Percentiles rank a stretch among this genome's conserved stretches.
phyloP scores from a whole-genome alignment of 2,888 invertebrate species.

The Agrotis segetum region DNA sequence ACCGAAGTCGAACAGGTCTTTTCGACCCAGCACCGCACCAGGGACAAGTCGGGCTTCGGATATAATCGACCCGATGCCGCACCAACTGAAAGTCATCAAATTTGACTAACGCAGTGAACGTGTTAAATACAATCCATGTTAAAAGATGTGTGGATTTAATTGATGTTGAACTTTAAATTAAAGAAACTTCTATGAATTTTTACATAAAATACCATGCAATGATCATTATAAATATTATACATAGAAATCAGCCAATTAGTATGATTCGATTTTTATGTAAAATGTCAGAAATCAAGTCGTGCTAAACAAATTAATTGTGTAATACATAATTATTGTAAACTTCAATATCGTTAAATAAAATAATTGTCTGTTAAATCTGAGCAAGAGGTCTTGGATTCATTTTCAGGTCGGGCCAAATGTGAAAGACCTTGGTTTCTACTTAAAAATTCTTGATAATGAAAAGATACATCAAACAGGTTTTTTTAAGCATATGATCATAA shows the following conservation, averaged over 20 bases:
- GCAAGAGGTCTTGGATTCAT: too few relatives aligned
- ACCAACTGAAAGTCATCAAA: too few relatives aligned
- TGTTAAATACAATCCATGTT: not conserved
- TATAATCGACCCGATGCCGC: too few relatives aligned
- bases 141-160: constrained; percentile 7
- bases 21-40: too few relatives aligned
- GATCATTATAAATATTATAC: not conserved
- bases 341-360: not conserved
- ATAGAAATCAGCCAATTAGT: not conserved
- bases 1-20: too few relatives aligned
- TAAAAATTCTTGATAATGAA: too few relatives aligned
- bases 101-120: too few relatives aligned
- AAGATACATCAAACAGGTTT: too few relatives aligned
- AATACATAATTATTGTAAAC: not conserved
- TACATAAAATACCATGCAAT: constrained; percentile 3
- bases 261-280: not conserved
- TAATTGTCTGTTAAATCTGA: not conserved
- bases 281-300: constrained; percentile 27
- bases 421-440: too few relatives aligned
- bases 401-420: too few relatives aligned
- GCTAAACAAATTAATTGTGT: not conserved
- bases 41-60: too few relatives aligned
- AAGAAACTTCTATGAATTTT: not conserved
- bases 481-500: too few relatives aligned
- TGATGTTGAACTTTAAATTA: constrained; percentile 17